Conservation (phyloP, 1,140 invertebrate genomes). For the honey bee (Apis mellifera) region DNA sequence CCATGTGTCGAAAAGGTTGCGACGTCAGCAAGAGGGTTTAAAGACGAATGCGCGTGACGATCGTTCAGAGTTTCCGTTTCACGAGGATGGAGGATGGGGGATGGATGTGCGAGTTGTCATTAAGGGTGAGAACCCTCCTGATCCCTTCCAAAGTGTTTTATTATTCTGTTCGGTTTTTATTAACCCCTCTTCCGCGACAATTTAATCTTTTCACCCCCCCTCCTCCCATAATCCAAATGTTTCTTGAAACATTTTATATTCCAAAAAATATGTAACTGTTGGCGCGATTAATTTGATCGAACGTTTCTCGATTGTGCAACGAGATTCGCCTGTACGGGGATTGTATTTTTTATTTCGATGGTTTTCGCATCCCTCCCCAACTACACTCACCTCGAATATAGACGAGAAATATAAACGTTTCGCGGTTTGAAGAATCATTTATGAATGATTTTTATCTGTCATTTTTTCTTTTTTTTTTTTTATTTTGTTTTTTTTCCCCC, state of each 20-base stretch:
- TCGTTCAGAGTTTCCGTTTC: background rate
- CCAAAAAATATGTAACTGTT: too few species aligned
- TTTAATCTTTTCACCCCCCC: background rate
- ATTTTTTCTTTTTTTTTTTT: background rate
- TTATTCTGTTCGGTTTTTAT: slow-evolving; percentile 3
- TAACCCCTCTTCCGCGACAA: background rate
- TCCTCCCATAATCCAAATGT: background rate
- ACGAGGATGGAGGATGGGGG: background rate
- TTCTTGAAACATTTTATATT: too few species aligned
- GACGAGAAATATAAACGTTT: background rate
- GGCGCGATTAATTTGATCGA: too few species aligned
- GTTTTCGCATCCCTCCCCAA: too few species aligned
- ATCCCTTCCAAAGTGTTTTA: slow-evolving; percentile 15
- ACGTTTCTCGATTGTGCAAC: too few species aligned
- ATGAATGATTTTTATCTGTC: background rate
- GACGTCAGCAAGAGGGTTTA: background rate
- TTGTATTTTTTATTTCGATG: too few species aligned
- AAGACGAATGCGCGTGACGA: slow-evolving; percentile 2
- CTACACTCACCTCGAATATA: background rate
- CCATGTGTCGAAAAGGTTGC: background rate
- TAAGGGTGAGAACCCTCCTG: slow-evolving; percentile 21
- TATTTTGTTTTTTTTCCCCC: too few species aligned
- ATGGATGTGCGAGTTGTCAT: background rate
- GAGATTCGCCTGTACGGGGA: too few species aligned
- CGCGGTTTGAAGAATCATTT: background rate